Percentiles rank a stretch among this genome's conserved stretches.
Evolutionary conservation across 2,113 vertebrate species (phyloP).

Genomic region (Rhineura floridana): DNA sequence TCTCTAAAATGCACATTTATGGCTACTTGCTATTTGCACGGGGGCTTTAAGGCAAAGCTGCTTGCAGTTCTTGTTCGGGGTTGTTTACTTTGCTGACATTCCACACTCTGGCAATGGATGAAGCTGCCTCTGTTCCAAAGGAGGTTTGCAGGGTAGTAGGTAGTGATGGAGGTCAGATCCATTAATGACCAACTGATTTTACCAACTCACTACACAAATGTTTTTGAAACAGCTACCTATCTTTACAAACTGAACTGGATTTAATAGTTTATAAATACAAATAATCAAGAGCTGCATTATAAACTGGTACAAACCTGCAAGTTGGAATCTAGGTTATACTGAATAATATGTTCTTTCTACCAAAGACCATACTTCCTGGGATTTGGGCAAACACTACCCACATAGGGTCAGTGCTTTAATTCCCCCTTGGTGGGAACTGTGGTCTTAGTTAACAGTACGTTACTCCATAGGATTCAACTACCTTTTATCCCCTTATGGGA

Average conservation of each 20-base stretch:
- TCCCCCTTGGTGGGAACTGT: neutral
- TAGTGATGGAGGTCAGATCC: slow-evolving; percentile 31
- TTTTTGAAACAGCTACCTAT: slow-evolving; percentile 11
- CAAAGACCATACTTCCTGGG: neutral
- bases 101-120: neutral
- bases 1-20: neutral
- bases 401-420: neutral
- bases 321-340: neutral
- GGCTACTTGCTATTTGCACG: neutral
- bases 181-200: slow-evolving; percentile 12
- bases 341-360: neutral
- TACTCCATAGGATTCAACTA: neutral
- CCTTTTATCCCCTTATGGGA: neutral
- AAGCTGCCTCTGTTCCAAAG: slow-evolving; percentile 30
- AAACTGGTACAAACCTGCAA: neutral
- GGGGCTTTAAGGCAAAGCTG: neutral
- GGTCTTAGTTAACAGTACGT: neutral
- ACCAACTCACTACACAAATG: neutral
- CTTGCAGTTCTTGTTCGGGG: neutral
- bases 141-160: slow-evolving; percentile 9
- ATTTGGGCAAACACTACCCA: neutral
- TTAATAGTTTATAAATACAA: slow-evolving; percentile 32
- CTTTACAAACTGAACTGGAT: neutral
- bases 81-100: slow-evolving; percentile 4
- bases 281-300: neutral